These are phyloP conservation scores for Ernsta delagoae DNA, from an alignment of 2,888 invertebrate species.

Conservation along the genomic window DNA sequence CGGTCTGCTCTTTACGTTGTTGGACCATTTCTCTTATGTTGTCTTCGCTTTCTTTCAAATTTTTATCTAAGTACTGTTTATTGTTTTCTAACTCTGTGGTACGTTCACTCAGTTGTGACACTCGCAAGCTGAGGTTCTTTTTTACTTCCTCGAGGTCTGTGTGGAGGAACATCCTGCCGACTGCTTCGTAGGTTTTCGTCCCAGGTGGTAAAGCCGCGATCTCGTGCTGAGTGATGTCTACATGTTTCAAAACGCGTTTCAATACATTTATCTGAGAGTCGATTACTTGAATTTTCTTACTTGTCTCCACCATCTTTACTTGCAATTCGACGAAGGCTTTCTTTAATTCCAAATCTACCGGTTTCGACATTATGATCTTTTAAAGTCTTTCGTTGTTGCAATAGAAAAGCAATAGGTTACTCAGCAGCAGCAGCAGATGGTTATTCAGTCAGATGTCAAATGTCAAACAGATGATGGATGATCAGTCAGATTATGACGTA, in stretches of 20 bases:
- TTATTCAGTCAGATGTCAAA: neutral
- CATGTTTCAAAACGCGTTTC: slow-evolving; percentile 88
- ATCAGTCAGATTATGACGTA: too few species aligned
- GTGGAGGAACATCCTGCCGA: slow-evolving; percentile 93
- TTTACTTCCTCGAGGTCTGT: slow-evolving; percentile 88
- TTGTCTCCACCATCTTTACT: slow-evolving; percentile 91
- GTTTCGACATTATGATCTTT: slow-evolving; percentile 68
- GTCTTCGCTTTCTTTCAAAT: slow-evolving; percentile 93
- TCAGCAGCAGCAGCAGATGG: neutral
- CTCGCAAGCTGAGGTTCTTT: slow-evolving; percentile 86
- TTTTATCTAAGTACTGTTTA: slow-evolving; percentile 92
- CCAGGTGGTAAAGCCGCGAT: slow-evolving; percentile 85
- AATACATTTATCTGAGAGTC: slow-evolving; percentile 91
- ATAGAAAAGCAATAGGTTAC: neutral
- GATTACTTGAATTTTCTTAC: slow-evolving; percentile 91
- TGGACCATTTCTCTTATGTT: slow-evolving; percentile 93
- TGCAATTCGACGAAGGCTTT: slow-evolving; percentile 93
- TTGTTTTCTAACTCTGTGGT: slow-evolving; percentile 90
- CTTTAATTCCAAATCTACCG: slow-evolving; percentile 85
- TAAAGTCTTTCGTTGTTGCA: neutral
- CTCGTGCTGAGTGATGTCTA: slow-evolving; percentile 89
- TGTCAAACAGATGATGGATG: too few species aligned
- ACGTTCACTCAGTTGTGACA: slow-evolving; percentile 84
- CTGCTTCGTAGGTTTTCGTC: slow-evolving; percentile 91
- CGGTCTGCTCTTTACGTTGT: slow-evolving; percentile 84